These are phyloP conservation scores for Apogon hyalosoma DNA, from an alignment of 2,797 vertebrate species.

Conservation along the genomic window DNA sequence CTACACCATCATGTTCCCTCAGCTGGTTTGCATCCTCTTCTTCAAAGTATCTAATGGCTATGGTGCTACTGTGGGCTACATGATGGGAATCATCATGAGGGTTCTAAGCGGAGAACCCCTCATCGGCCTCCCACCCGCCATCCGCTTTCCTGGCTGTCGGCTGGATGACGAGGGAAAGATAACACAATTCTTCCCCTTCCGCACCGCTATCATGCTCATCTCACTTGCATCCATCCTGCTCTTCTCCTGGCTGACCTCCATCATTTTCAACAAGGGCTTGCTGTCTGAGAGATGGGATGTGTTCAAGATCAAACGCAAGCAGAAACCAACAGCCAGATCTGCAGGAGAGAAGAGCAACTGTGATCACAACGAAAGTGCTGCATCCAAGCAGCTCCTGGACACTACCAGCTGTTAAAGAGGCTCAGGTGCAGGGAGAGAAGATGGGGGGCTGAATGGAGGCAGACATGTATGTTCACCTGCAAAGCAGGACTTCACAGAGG, in stretches of 20 bases:
- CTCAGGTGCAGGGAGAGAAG: slow-evolving; percentile 16
- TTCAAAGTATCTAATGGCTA: slow-evolving; percentile 83
- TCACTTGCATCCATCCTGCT: slow-evolving; percentile 76
- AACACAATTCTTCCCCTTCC: slow-evolving; percentile 86
- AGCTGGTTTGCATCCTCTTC: slow-evolving; percentile 87
- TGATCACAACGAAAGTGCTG: neutral
- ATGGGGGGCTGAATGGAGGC: slow-evolving; percentile 22
- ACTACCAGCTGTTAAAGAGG: slow-evolving; percentile 68
- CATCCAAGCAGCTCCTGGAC: slow-evolving; percentile 61
- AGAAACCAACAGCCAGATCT: slow-evolving; percentile 10
- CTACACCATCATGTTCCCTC: slow-evolving; percentile 87
- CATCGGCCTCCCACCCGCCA: slow-evolving; percentile 75
- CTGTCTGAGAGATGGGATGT: slow-evolving; percentile 81
- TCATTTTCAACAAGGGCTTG: slow-evolving; percentile 82
- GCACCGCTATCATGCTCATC: slow-evolving; percentile 81
- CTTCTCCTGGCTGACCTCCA: slow-evolving; percentile 70
- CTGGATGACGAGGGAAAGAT: slow-evolving; percentile 63
- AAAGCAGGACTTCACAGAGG: slow-evolving; percentile 20
- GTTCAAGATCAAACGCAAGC: slow-evolving; percentile 71
- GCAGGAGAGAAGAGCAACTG: neutral
- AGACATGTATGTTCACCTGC: slow-evolving; percentile 12
- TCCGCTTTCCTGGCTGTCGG: slow-evolving; percentile 81
- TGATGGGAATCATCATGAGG: slow-evolving; percentile 68
- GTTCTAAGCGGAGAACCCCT: slow-evolving; percentile 74
- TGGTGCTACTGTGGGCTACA: slow-evolving; percentile 76